These are phyloP conservation scores for Oryzias javanicus DNA, from an alignment of 2,113 vertebrate species.

Conservation along the genomic window DNA sequence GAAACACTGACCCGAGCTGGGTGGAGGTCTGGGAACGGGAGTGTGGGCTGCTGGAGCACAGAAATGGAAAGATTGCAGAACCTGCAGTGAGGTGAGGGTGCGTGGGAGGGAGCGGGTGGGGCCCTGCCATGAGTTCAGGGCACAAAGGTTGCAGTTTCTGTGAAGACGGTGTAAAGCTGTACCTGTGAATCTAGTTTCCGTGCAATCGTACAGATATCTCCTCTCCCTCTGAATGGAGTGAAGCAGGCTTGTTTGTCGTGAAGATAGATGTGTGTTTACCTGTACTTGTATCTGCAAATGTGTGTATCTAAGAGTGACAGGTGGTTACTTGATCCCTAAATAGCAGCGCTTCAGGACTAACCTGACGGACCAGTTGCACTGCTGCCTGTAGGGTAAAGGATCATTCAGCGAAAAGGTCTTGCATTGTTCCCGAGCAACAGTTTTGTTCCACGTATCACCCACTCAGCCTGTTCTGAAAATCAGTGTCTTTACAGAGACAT, in stretches of 20 bases:
- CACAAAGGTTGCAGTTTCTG: conserved; percentile 56
- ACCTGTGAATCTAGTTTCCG: conserved; percentile 45
- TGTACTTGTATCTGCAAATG: conserved; percentile 44
- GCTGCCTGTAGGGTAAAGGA: conserved; percentile 40
- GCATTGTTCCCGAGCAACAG: conserved; percentile 61
- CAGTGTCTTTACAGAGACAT: conserved; percentile 31
- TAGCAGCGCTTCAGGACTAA: conserved; percentile 69
- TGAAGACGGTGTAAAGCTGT: conserved; percentile 42
- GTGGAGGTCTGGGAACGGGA: conserved; percentile 43
- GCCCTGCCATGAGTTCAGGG: conserved; percentile 40
- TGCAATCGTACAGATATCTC: conserved; percentile 57
- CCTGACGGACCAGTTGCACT: conserved; percentile 73
- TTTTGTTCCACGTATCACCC: conserved; percentile 55
- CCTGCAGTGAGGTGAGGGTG: conserved; percentile 50
- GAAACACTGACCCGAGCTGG: conserved; percentile 21
- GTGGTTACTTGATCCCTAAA: conserved; percentile 62
- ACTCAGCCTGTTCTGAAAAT: conserved; percentile 49
- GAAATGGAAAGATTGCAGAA: conserved; percentile 62
- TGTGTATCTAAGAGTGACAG: conserved; percentile 51
- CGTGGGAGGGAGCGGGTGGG: conserved; percentile 57
- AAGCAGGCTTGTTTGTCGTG: conserved; percentile 54
- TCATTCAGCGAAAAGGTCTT: conserved; percentile 50
- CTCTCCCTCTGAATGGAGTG: conserved; percentile 58
- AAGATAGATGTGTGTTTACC: conserved; percentile 31
- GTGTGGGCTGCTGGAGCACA: conserved; percentile 39